Evolutionary conservation across 2,888 invertebrate species (phyloP).

Genomic region (Metalampra italica): DNA sequence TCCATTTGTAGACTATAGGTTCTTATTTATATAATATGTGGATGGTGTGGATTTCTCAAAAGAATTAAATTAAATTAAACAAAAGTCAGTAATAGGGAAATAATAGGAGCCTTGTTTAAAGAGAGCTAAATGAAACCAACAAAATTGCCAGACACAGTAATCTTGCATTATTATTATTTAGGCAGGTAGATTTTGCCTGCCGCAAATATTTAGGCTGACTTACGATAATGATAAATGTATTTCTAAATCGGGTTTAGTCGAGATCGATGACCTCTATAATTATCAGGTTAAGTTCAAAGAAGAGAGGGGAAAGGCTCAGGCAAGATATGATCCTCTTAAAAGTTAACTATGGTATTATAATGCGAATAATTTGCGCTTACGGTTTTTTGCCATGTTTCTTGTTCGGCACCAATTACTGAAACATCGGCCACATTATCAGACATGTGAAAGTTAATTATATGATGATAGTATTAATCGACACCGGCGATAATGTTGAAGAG

Average conservation of each 20-base stretch:
- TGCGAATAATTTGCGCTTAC: slow-evolving; percentile 53
- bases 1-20: too few relatives aligned
- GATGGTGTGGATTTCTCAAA: too few relatives aligned
- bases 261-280: slow-evolving; percentile 55
- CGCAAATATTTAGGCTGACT: not conserved
- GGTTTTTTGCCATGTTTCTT: slow-evolving; percentile 36
- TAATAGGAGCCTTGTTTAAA: too few relatives aligned
- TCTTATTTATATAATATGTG: too few relatives aligned
- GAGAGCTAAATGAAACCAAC: too few relatives aligned
- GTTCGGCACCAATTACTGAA: slow-evolving; percentile 55
- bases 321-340: slow-evolving; percentile 44
- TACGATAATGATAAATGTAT: not conserved
- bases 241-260: slow-evolving; percentile 27
- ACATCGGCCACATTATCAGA: slow-evolving; percentile 46
- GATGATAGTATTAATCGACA: slow-evolving; percentile 13
- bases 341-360: slow-evolving; percentile 52
- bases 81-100: too few relatives aligned
- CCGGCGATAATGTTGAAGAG: slow-evolving; percentile 3
- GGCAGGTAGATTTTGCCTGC: too few relatives aligned
- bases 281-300: slow-evolving; percentile 51
- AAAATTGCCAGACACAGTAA: too few relatives aligned
- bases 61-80: too few relatives aligned
- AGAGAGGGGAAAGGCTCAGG: slow-evolving; percentile 52
- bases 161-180: too few relatives aligned
- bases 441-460: slow-evolving; percentile 65